phyloP scores from a whole-genome alignment of 2,113 vertebrate genomes.

The Actinemys pallida region DNA sequence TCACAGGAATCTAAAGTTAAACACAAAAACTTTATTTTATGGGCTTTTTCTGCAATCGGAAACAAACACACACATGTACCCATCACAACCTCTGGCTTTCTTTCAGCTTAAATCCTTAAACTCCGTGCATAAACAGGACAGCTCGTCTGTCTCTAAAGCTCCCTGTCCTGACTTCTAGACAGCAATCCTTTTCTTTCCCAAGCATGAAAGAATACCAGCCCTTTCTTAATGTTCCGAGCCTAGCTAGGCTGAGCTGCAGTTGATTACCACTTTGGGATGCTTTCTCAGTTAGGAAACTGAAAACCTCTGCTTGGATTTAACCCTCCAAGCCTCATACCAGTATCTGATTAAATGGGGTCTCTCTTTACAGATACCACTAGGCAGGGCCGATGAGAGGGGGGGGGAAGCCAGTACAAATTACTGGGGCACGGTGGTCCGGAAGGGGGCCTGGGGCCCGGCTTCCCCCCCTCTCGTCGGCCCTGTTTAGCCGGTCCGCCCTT shows the following conservation, averaged over 20 bases:
- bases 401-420: no score
- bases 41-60: not conserved
- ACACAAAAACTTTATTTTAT: not conserved
- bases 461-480: no score
- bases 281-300: not conserved
- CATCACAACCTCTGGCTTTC: rapidly evolving
- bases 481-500: no score
- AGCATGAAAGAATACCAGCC: not conserved
- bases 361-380: not conserved
- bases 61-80: no score
- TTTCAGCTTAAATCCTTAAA: not conserved
- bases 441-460: no score
- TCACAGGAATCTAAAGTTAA: no score
- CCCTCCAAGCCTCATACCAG: no score
- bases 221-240: not conserved
- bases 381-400: not conserved
- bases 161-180: not conserved
- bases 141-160: not conserved
- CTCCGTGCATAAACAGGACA: not conserved
- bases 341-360: not conserved
- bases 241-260: not conserved
- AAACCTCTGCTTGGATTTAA: not conserved
- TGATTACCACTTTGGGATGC: not conserved
- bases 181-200: not conserved
- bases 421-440: no score